Percentiles rank a stretch among this genome's conserved stretches.
phyloP scores from a whole-genome alignment of 1,140 invertebrate genomes.

The Apis dorsata region DNA sequence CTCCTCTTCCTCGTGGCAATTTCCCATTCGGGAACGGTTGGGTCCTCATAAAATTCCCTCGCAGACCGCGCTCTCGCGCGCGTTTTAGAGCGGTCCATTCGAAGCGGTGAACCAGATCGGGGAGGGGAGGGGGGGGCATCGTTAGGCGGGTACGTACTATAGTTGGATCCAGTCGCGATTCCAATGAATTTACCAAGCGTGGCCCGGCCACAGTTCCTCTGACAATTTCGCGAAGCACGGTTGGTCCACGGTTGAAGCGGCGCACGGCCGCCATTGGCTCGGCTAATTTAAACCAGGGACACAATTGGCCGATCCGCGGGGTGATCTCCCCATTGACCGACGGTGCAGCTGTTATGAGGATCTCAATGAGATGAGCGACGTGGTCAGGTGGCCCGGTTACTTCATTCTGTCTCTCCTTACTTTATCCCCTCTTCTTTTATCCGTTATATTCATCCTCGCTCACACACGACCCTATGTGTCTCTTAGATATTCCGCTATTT shows the following conservation, averaged over 20 bases:
- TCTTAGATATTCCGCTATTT: conserved; percentile 62
- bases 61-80: not conserved
- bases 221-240: conserved; percentile 27
- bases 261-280: conserved; percentile 54
- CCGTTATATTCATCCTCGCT: conserved; percentile 6
- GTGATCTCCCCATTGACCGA: conserved; percentile 72
- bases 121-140: not conserved
- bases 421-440: conserved; percentile 51
- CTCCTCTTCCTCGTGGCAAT: not conserved
- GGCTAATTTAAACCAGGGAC: conserved; percentile 68
- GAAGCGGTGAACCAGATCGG: conserved; percentile 8
- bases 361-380: conserved; percentile 76
- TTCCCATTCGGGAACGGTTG: not conserved
- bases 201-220: conserved; percentile 19
- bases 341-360: conserved; percentile 71
- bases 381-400: conserved; percentile 66
- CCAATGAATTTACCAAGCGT: conserved; percentile 54
- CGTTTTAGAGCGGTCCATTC: conserved; percentile 13
- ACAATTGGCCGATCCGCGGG: conserved; percentile 69
- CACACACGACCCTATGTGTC: conserved; percentile 30
- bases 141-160: conserved; percentile 52
- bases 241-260: conserved; percentile 13
- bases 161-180: conserved; percentile 50
- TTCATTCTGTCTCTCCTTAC: conserved; percentile 60
- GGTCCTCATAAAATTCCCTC: not conserved